Percentiles rank a stretch among this genome's conserved stretches.
These are phyloP conservation scores for Panthera leo DNA, from an alignment of 2,113 vertebrate species.

Conservation along the genomic window DNA sequence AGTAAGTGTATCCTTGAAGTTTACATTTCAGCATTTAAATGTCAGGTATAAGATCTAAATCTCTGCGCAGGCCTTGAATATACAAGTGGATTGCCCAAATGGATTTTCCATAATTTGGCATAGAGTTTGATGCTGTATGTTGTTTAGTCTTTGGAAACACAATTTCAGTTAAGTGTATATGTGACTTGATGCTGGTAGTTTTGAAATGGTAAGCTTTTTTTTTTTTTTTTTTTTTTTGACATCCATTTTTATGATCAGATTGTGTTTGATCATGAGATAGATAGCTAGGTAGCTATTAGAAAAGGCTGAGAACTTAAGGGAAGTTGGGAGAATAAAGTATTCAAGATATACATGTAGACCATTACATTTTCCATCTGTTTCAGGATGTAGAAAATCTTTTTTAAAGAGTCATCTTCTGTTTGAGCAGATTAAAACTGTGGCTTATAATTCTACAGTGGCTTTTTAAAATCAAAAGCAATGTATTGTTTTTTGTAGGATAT, in stretches of 20 bases:
- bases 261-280: background rate
- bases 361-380: background rate
- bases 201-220: constrained; percentile 19
- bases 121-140: background rate
- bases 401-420: background rate
- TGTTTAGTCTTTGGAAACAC: constrained; percentile 30
- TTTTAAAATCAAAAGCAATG: background rate
- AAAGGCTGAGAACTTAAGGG: constrained; percentile 32
- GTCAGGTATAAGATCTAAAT: background rate
- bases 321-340: constrained; percentile 45
- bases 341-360: background rate
- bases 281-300: constrained; percentile 5
- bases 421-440: background rate
- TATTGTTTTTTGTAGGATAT: background rate
- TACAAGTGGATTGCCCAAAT: background rate
- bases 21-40: constrained; percentile 26
- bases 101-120: constrained; percentile 32
- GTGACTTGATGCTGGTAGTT: constrained; percentile 10
- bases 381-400: constrained; percentile 17
- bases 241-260: constrained; percentile 42
- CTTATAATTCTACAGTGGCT: background rate
- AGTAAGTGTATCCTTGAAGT: constrained; percentile 13
- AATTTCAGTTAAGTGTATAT: background rate
- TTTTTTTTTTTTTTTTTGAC: background rate
- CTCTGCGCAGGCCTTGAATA: background rate